Conservation (phyloP, 1,140 invertebrate species). For the Hirudo medicinalis region DNA sequence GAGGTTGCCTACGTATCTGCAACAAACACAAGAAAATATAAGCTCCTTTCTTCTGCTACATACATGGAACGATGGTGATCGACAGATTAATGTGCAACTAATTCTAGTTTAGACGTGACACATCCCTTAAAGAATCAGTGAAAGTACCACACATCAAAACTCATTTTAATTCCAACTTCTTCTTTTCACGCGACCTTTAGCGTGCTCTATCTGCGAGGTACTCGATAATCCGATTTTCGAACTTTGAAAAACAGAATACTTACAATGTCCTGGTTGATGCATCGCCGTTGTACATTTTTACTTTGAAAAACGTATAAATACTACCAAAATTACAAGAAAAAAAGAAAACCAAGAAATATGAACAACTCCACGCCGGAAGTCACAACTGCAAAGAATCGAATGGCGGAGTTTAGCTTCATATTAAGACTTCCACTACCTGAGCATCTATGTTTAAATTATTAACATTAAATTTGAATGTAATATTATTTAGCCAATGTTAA, state of each 20-base stretch:
- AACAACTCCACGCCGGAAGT: slow-evolving; percentile 9
- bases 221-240: neutral
- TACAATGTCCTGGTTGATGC: slow-evolving; percentile 9
- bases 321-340: slow-evolving; percentile 5
- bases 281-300: slow-evolving; percentile 10
- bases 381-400: too few relatives aligned
- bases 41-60: neutral
- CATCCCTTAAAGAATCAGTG: too few relatives aligned
- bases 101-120: too few relatives aligned
- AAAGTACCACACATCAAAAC: too few relatives aligned
- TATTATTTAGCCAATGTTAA: too few relatives aligned
- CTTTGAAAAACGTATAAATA: slow-evolving; percentile 11
- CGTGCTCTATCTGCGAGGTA: neutral
- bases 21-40: slow-evolving; percentile 19
- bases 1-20: slow-evolving; percentile 80
- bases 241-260: slow-evolving; percentile 1
- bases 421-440: slow-evolving; percentile 24
- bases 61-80: neutral
- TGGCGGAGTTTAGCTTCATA: too few relatives aligned
- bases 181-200: slow-evolving; percentile 5
- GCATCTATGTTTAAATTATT: slow-evolving; percentile 26
- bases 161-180: too few relatives aligned
- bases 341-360: slow-evolving; percentile 3
- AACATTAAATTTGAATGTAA: too few relatives aligned
- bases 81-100: too few relatives aligned